Evolutionary conservation across 1,140 invertebrate species (phyloP), one percentile per base, ranked within the genome.

Genomic region (Stenopsyche tienmushanensis): DNA sequence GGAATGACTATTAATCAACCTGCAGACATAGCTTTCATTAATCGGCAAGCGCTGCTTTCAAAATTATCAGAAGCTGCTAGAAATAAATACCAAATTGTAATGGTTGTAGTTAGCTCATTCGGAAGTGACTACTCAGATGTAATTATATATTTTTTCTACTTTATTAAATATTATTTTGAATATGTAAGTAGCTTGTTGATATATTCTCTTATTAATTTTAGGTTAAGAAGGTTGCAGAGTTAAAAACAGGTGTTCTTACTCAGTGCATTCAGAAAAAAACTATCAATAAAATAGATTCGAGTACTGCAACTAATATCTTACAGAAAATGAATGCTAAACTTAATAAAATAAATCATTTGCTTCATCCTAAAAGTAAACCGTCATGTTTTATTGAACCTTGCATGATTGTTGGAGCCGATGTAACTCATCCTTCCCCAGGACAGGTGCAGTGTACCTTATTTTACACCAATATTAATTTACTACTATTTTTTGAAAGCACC

Each of bases 361-460:
- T 93, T 3, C 70, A 71, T 20, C 7, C 7, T 10, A 65, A 3
- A 29, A 45, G 5, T 42, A 39, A 75, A 1, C 74, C 76, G 8
- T 42, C 57, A 3, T 81, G 78, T 53, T 60, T 83, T n/a, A 71
- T 57, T 39, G 65, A 62, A 24, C 73, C 79, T 62, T 73, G 71
- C 0, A 90, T 94, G 80, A 83, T 91, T 10, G 79, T 95, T 29
- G 92, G 94, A 1, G 93, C 92, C 18, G 94, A 96, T 79, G 92
- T 95, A 0, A 93, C 91, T 0, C 93, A 95, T 83, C 91, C 92
- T 0, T 84, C 88, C 1, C 88, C 88, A 0, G 89, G 90, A 72
- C 82, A 83, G 74, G 78, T 79, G 34, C n/a, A n/a, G n/a, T n/a
- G 5, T 13, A 13, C 44, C 17, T 9, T 17, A 13, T 5, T 47